These are phyloP conservation scores for Cranoglanis bouderius DNA, from an alignment of 2,113 vertebrate species.

Conservation along the genomic window DNA sequence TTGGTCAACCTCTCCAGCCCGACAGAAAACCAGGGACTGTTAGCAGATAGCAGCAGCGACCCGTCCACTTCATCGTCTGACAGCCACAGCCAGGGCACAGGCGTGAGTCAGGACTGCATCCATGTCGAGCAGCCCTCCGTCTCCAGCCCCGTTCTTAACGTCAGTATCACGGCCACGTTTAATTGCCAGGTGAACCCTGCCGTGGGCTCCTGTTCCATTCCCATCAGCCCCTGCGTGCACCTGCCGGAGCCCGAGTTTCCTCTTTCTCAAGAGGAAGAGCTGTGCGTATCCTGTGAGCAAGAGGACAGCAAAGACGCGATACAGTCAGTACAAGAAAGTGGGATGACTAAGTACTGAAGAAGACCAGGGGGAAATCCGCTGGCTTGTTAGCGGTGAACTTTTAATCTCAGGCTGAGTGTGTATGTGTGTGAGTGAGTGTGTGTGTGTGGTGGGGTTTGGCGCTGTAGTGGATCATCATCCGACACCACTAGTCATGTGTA, in stretches of 20 bases:
- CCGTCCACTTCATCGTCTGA: conserved; percentile 38
- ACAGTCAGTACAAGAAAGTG: conserved; percentile 65
- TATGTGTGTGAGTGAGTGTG: neutral
- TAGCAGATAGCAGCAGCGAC: conserved; percentile 44
- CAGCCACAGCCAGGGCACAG: conserved; percentile 51
- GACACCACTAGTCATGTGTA: neutral
- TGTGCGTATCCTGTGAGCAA: conserved; percentile 62
- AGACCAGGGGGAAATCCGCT: conserved; percentile 9
- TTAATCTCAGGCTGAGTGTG: conserved; percentile 17
- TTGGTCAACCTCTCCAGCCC: neutral
- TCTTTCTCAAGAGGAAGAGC: conserved; percentile 65
- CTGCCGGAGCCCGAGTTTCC: conserved; percentile 48
- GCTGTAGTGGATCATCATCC: neutral
- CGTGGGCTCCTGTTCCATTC: conserved; percentile 51
- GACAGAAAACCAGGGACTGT: conserved; percentile 59
- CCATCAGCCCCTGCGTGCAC: conserved; percentile 29
- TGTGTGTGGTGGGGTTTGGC: conserved; percentile 17
- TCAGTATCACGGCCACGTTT: conserved; percentile 68
- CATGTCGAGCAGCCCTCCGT: conserved; percentile 54
- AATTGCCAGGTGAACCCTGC: conserved; percentile 55
- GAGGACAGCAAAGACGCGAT: conserved; percentile 65
- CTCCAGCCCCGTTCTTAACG: conserved; percentile 65
- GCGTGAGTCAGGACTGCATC: conserved; percentile 49
- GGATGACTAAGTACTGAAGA: conserved; percentile 32
- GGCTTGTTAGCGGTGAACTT: neutral